Evolutionary conservation across 2,888 invertebrate species (phyloP), one percentile per base, ranked within the genome.

Genomic region (Cantharis rustica): DNA sequence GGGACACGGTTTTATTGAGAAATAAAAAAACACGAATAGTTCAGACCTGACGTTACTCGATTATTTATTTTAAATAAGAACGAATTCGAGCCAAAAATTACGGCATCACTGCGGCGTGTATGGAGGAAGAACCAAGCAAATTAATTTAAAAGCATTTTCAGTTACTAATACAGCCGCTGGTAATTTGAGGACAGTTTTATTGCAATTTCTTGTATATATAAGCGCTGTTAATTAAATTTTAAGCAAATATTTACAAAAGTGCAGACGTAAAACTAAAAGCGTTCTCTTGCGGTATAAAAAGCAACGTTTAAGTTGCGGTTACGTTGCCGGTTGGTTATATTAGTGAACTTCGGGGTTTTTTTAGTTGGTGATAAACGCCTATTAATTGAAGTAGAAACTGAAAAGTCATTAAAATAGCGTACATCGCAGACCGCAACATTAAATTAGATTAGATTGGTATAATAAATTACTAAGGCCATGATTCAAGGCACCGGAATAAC

Each of bases 401-500:
- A 83, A 85, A 84, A 84, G 82, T 83, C 82, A 84, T 85, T 85
- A 84, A 85, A 86, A 85, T 82, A 82, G 84, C 82, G 80, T 82
- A 79, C 82, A 81, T 83, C 80, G 82, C 81, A 82, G 81, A 81
- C 84, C 84, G 82, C 84, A 80, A 80, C 84, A 79, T 81, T 85
- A 85, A 85, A 86, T 85, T 85, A 85, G 84, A 85, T 82, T 84
- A 83, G 83, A 84, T 84, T 83, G 83, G 83, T 82, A 82, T 82
- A 84, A 85, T 86, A 85, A 86, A 86, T 86, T 84, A 85, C 82
- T 75, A 81, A 75, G 80, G 81, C 80, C 82, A 84, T 84, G 84
- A 84, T 84, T 84, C 85, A 85, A 85, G 84, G 84, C 82, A 79
- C 83, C 84, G 84, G 85, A 85, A 85, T 86, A 85, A 85, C 85